Evolutionary conservation across 2,888 invertebrate species (phyloP).

Genomic region (Entomobrya multifasciata): DNA sequence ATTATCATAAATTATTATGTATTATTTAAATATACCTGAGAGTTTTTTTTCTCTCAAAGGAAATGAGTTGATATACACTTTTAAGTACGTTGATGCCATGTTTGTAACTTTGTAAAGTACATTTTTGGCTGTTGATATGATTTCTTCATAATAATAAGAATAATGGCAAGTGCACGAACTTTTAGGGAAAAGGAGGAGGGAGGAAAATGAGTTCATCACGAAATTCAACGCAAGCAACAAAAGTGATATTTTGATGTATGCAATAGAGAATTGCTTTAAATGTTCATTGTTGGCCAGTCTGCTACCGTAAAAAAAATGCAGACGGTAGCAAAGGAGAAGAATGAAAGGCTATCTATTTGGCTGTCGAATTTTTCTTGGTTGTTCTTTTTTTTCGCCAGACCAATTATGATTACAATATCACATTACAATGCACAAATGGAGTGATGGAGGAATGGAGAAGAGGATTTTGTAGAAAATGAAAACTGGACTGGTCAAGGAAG

Average conservation of each 20-base stretch:
- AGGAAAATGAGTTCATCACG: slow-evolving; percentile 53
- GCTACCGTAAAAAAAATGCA: slow-evolving; percentile 6
- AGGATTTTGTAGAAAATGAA: not conserved
- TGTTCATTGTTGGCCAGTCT: not conserved
- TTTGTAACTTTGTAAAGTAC: not conserved
- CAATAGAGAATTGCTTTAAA: not conserved
- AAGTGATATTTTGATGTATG: slow-evolving; percentile 46
- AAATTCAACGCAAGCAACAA: slow-evolving; percentile 13
- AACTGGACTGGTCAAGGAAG: slow-evolving; percentile 26
- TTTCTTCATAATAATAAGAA: not conserved
- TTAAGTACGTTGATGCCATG: not conserved
- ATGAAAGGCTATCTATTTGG: not conserved
- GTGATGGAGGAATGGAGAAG: not conserved
- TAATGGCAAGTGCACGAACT: slow-evolving; percentile 54
- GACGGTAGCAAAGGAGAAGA: not conserved
- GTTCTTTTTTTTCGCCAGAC: not conserved
- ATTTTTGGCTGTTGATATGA: not conserved
- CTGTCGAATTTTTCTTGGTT: not conserved
- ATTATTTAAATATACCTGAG: not conserved
- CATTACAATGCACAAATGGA: not conserved
- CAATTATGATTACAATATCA: slow-evolving; percentile 14
- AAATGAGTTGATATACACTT: slow-evolving; percentile 30
- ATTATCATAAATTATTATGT: not conserved
- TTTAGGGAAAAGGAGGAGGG: slow-evolving; percentile 45
- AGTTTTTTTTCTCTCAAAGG: slow-evolving; percentile 29